These are phyloP conservation scores for Hephaestus fuliginosus DNA, from an alignment of 2,797 vertebrate species.

Conservation along the genomic window DNA sequence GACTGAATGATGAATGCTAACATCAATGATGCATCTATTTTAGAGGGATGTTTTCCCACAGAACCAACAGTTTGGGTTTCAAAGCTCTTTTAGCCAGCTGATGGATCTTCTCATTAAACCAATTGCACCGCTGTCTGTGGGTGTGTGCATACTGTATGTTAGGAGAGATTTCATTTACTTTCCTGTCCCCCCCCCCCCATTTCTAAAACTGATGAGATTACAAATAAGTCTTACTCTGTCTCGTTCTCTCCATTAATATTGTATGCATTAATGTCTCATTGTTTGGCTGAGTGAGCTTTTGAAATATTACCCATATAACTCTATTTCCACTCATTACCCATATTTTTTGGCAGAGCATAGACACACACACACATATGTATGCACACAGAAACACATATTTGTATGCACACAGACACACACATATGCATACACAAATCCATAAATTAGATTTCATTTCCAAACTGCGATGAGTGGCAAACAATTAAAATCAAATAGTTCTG, in stretches of 20 bases:
- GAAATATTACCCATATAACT: conserved; percentile 62
- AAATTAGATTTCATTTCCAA: conserved; percentile 38
- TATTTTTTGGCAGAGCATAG: conserved; percentile 36
- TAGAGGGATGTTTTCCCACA: conserved; percentile 50
- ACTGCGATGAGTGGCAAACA: conserved; percentile 5
- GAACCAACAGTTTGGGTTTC: conserved; percentile 65
- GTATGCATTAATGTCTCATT: conserved; percentile 60
- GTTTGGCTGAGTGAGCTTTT: conserved; percentile 65
- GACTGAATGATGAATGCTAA: conserved; percentile 60
- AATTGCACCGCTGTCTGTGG: conserved; percentile 22
- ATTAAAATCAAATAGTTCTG: conserved; percentile 13
- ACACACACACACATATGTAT: background rate
- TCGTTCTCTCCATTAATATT: conserved; percentile 60
- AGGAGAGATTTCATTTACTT: conserved; percentile 53
- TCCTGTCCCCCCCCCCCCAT: conserved; percentile 34
- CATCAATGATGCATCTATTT: conserved; percentile 53
- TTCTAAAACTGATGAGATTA: conserved; percentile 66
- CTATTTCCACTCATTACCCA: conserved; percentile 63
- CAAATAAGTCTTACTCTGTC: conserved; percentile 55
- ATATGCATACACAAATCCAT: conserved; percentile 4
- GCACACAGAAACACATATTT: background rate
- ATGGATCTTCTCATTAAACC: conserved; percentile 76
- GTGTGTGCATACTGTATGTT: conserved; percentile 31
- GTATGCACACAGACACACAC: background rate
- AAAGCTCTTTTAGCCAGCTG: conserved; percentile 66